Conservation (phyloP, 2,888 invertebrate genomes). For the Gonocerus acuteangulatus region DNA sequence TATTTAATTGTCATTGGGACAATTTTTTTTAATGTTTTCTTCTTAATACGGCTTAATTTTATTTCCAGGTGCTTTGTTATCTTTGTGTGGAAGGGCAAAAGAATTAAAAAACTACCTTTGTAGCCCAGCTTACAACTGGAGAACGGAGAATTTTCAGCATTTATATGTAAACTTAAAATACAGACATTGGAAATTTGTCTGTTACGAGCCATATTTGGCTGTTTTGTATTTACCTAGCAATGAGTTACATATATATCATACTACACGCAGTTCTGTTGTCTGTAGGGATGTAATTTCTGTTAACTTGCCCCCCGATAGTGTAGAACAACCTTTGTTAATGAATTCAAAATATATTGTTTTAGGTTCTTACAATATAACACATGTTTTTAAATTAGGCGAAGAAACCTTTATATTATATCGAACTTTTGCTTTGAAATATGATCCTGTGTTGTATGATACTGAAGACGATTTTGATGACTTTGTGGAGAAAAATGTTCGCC, state of each 20-base stretch:
- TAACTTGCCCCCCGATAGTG: neutral
- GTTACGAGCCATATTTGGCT: neutral
- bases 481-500: neutral
- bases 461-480: neutral
- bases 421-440: neutral
- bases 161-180: conserved; percentile 1
- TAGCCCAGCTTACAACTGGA: conserved; percentile 10
- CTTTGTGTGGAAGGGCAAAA: neutral
- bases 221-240: neutral
- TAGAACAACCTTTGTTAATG: conserved; percentile 1
- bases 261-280: neutral
- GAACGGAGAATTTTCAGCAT: neutral
- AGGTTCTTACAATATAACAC: neutral
- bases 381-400: neutral
- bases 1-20: neutral
- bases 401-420: neutral
- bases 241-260: conserved; percentile 1
- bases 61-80: neutral
- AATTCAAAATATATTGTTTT: conserved; percentile 11
- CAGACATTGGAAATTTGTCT: neutral
- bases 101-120: neutral
- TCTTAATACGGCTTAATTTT: neutral
- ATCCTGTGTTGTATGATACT: neutral
- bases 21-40: neutral
- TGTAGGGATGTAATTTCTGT: neutral